These are phyloP conservation scores for Corvus moneduloides DNA, from an alignment of 2,113 vertebrate species.

Conservation along the genomic window DNA sequence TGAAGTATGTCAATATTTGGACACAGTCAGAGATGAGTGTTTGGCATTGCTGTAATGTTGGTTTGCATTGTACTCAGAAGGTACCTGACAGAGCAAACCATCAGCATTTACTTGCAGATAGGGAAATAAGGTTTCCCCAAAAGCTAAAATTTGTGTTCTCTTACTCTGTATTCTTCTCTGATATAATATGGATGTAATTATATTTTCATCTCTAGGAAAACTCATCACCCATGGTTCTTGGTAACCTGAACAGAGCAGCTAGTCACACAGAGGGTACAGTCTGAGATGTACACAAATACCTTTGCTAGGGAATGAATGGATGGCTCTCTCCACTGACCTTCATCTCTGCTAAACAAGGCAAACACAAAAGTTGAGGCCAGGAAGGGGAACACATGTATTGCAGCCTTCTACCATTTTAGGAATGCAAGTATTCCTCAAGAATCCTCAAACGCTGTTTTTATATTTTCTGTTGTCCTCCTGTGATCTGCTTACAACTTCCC, in stretches of 20 bases:
- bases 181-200: neutral
- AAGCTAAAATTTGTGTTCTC: neutral
- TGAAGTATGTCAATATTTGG: neutral
- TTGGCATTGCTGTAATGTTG: neutral
- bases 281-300: neutral
- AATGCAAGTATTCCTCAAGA: neutral
- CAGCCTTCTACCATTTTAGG: neutral
- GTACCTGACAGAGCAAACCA: neutral
- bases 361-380: neutral
- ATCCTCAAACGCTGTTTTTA: neutral
- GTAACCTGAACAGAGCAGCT: neutral
- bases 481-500: neutral
- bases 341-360: neutral
- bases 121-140: neutral
- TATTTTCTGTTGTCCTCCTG: neutral
- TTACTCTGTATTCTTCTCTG: neutral
- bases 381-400: neutral
- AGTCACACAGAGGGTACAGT: neutral
- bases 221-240: neutral
- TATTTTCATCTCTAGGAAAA: neutral
- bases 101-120: neutral
- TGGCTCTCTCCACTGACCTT: neutral
- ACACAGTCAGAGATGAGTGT: neutral
- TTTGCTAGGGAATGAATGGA: neutral
- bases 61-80: neutral